Conservation (phyloP, 2,797 vertebrate species). For the Tapera naevia region DNA sequence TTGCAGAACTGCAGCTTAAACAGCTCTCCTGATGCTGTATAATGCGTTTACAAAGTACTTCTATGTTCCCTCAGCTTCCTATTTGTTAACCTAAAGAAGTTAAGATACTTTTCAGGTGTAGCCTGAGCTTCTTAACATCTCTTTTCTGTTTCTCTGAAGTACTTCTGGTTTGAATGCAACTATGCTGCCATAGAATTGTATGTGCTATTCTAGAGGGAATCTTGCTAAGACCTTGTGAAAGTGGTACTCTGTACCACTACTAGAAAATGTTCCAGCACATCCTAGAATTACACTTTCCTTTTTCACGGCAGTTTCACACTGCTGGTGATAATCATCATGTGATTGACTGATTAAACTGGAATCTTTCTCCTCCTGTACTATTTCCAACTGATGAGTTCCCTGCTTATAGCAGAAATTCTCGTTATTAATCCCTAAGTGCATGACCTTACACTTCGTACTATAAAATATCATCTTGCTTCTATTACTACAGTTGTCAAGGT, state of each 20-base stretch:
- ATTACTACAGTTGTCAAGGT: slow-evolving; percentile 52
- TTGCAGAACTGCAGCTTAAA: not conserved
- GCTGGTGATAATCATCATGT: slow-evolving; percentile 48
- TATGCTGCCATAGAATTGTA: not conserved
- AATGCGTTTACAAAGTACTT: not conserved
- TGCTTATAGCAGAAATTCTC: slow-evolving; percentile 61
- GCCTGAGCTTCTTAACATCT: not conserved
- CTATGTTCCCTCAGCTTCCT: not conserved
- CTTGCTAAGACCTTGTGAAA: not conserved
- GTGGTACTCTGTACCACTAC: not conserved
- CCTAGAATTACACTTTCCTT: not conserved
- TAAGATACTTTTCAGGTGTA: not conserved
- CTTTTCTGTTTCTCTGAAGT: not conserved
- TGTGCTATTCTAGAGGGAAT: not conserved
- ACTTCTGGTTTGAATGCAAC: not conserved
- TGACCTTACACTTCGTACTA: slow-evolving; percentile 65
- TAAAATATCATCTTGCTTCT: slow-evolving; percentile 64
- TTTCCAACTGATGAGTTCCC: slow-evolving; percentile 63
- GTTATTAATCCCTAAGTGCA: slow-evolving; percentile 59
- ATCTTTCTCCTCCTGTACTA: slow-evolving; percentile 60
- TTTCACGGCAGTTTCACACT: slow-evolving; percentile 20
- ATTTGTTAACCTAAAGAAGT: not conserved
- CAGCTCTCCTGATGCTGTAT: not conserved
- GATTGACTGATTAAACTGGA: slow-evolving; percentile 51
- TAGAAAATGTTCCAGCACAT: not conserved